Conservation (phyloP, 2,888 invertebrate genomes). For the Unio pictorum region DNA sequence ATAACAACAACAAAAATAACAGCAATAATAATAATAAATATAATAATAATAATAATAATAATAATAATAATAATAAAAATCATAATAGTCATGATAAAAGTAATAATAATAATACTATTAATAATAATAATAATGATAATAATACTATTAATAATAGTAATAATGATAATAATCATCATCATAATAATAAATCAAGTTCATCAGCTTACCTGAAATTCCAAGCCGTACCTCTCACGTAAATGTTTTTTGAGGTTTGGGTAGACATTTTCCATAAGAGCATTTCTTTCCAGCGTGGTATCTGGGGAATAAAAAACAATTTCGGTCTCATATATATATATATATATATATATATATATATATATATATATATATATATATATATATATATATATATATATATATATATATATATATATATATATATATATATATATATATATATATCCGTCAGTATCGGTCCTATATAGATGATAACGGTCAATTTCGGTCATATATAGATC, state of each 20-base stretch:
- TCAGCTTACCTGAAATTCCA: slow-evolving; percentile 91
- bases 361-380: no score
- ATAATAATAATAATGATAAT: background rate
- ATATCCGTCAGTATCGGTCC: no score
- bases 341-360: no score
- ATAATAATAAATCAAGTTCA: background rate
- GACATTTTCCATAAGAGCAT: slow-evolving; percentile 97
- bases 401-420: no score
- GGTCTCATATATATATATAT: no score
- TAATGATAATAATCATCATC: background rate
- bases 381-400: no score
- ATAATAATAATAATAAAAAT: background rate
- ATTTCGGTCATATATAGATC: no score
- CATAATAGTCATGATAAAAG: background rate
- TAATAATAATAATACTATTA: background rate
- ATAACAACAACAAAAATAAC: background rate
- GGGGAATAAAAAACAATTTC: no score
- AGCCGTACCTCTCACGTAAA: slow-evolving; percentile 95
- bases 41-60: background rate
- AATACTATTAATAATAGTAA: background rate
- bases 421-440: no score
- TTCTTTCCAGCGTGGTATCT: slow-evolving; percentile 98
- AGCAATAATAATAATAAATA: background rate
- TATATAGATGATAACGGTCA: no score
- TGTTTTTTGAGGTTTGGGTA: slow-evolving; percentile 97